Base-by-base conservation (phyloP, 1,140 invertebrate species). In the Panagrolaimus sp. region DNA sequence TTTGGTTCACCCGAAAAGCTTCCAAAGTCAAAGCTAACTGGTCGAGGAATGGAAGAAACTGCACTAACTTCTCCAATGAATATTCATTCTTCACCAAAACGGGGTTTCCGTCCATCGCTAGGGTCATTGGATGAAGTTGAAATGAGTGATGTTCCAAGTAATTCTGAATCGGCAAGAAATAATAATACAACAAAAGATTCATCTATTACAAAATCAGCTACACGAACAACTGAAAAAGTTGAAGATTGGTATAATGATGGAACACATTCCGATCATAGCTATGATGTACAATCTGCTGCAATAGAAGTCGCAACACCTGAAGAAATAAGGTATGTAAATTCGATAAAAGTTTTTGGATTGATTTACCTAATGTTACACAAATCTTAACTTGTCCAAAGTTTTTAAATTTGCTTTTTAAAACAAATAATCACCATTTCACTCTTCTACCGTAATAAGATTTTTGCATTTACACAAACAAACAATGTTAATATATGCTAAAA, bases 241-340 rank as follows among this genome's bases (percentile, higher is more conserved):
- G 31, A 38, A 38, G 51, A 57, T 57, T 57, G 51, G 51, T 57
- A 57, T 5, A 27, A 20, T 57, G 51, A 57, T 20, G 51, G 51
- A 57, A 57, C 51, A 57, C 51, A 20, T 16, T 57, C 51, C 27
- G 51, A 57, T 57, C 51, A 57, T 5, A 57, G 51, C 8, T 57
- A 57, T 20, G 51, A 57, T 23, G 51, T 57, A 11, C 51, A 57
- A 57, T 57, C 51, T 20, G 27, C 20, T 25, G 51, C 51, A 11
- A 27, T 57, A 2, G 51, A 57, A 20, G 9, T 57, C 4, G 51
- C 51, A 20, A 57, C 51, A 16, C 51, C 51, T 0, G 51, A 57
- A 25, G 51, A 57, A 27, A 57, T 57, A 20, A 57, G 51, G 51
- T 57, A 20, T 11, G 51, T 8, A 25, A 38, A 38, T 38, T 38